A percentile compares a stretch with the other conserved stretches of the same genome.
phyloP scores from a whole-genome alignment of 1,140 invertebrate species.

The Mamestra configurata region DNA sequence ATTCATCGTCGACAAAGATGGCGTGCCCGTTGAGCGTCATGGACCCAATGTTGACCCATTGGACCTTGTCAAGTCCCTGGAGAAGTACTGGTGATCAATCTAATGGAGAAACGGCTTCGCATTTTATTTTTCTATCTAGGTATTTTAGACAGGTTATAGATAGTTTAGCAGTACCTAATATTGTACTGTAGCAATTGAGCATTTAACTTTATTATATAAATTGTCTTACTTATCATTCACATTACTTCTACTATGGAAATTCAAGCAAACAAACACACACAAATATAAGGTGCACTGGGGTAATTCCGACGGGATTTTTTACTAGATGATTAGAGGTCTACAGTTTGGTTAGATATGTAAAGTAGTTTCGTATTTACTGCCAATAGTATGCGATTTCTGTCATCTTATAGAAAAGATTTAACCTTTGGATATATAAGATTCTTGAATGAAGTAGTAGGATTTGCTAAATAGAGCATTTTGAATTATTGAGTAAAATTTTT shows the following conservation, averaged over 20 bases:
- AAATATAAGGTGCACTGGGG: too few relatives aligned
- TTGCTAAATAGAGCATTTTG: too few relatives aligned
- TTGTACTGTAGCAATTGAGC: not conserved
- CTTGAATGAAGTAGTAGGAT: too few relatives aligned
- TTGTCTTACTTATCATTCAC: not conserved
- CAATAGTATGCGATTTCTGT: too few relatives aligned
- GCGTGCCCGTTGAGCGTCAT: constrained; percentile 95
- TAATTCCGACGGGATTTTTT: too few relatives aligned
- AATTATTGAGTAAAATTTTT: too few relatives aligned
- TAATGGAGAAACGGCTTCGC: not conserved
- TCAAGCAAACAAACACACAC: not conserved
- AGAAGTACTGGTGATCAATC: constrained; percentile 90
- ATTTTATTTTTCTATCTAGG: constrained; percentile 27
- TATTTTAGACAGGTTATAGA: not conserved
- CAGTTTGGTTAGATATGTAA: too few relatives aligned
- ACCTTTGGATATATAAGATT: too few relatives aligned
- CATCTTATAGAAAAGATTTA: too few relatives aligned
- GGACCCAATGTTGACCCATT: constrained; percentile 93
- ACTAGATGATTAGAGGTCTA: too few relatives aligned
- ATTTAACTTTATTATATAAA: constrained; percentile 17
- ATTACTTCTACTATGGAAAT: not conserved
- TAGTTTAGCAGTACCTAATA: not conserved
- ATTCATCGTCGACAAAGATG: constrained; percentile 96
- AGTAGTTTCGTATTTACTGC: too few relatives aligned
- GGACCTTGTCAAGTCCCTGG: constrained; percentile 90